Conservation (phyloP, 2,888 invertebrate genomes). For the Amphipyra tragopoginis region DNA sequence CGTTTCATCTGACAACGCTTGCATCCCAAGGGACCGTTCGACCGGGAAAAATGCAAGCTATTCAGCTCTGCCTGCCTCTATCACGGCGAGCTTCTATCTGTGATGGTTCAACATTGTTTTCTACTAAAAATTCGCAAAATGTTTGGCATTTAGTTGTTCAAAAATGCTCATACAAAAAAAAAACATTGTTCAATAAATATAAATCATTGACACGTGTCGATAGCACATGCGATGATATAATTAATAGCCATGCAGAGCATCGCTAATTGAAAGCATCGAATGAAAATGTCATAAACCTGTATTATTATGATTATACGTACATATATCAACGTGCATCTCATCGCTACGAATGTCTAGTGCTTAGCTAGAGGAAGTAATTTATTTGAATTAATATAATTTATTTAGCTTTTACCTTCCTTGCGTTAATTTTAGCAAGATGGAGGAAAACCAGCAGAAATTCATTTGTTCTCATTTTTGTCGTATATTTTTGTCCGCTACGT, state of each 20-base stretch:
- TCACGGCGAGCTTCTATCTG: constrained; percentile 18
- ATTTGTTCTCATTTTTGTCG: constrained; percentile 31
- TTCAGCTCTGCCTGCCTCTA: constrained; percentile 7
- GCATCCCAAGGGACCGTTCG: constrained; percentile 35
- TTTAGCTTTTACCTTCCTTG: constrained; percentile 21
- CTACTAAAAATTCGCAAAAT: constrained; percentile 8
- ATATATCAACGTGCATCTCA: not conserved
- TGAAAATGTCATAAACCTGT: not conserved
- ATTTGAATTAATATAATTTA: constrained; percentile 45
- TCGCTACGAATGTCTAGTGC: constrained; percentile 24
- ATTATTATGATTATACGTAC: not conserved
- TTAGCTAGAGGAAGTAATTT: constrained; percentile 32
- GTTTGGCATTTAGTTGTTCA: not conserved
- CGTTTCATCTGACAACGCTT: constrained; percentile 22
- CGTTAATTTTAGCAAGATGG: constrained; percentile 21
- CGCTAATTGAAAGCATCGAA: constrained; percentile 4
- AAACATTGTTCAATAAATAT: constrained; percentile 16
- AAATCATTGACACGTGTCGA: constrained; percentile 19
- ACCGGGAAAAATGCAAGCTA: constrained; percentile 40
- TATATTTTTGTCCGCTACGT: constrained; percentile 1
- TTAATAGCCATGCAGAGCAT: constrained; percentile 25
- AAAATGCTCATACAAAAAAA: constrained; percentile 2
- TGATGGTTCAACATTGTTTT: constrained; percentile 7
- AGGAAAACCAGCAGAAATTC: constrained; percentile 33
- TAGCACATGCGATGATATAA: constrained; percentile 27